phyloP scores from a whole-genome alignment of 2,113 vertebrate species.

The Tachysurus fulvidraco region DNA sequence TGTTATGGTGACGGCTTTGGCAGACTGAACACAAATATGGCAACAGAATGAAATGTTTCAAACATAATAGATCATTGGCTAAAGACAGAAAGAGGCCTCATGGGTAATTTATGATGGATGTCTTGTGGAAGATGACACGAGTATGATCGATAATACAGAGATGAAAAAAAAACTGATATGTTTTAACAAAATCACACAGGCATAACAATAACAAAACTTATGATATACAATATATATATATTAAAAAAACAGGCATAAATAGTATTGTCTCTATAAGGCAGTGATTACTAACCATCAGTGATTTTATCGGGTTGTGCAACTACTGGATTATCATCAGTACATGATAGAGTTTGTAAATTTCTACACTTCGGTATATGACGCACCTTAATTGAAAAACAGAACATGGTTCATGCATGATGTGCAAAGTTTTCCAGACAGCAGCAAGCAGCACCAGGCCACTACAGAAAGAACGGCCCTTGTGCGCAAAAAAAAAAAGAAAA shows the following conservation, averaged over 20 bases:
- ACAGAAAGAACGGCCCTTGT: background rate
- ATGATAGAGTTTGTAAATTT: background rate
- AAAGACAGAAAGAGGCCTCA: background rate
- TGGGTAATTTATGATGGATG: too few species aligned
- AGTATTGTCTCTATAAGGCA: slow-evolving; percentile 6
- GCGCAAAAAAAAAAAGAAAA: background rate
- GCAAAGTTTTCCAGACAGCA: background rate
- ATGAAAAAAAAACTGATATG: background rate
- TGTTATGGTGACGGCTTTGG: background rate
- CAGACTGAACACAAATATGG: background rate
- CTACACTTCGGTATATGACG: background rate
- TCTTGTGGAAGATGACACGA: background rate
- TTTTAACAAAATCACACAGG: background rate
- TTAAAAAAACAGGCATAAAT: slow-evolving; percentile 22
- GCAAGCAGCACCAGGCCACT: slow-evolving; percentile 5
- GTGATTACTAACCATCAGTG: slow-evolving; percentile 12
- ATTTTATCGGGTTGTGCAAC: slow-evolving; percentile 11
- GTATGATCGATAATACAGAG: background rate
- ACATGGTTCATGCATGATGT: slow-evolving; percentile 9
- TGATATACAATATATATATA: background rate
- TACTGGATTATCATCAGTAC: background rate
- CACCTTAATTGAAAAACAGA: background rate
- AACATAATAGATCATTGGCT: background rate
- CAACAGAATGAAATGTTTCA: background rate
- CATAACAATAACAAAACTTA: background rate